Conservation (phyloP, 2,113 vertebrate species). For the Brachypodius melanocephalos region DNA sequence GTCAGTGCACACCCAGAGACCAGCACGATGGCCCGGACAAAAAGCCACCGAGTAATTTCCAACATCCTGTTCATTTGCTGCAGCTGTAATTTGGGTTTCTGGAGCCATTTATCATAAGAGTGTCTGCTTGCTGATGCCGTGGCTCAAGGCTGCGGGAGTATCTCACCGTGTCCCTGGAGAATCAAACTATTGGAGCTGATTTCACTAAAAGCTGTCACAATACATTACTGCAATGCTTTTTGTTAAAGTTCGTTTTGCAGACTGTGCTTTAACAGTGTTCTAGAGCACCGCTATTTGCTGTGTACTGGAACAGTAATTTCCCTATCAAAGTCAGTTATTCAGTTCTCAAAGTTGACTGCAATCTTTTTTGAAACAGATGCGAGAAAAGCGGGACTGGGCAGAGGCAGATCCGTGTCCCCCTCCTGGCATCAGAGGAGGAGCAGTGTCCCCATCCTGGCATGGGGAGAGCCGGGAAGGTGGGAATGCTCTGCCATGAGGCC, state of each 20-base stretch:
- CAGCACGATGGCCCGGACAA: too few relatives aligned
- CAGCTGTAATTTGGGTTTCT: constrained; percentile 67
- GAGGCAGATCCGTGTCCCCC: background rate
- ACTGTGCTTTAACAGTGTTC: constrained; percentile 50
- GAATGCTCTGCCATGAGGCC: accelerated
- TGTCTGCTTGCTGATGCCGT: constrained; percentile 46
- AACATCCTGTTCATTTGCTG: constrained; percentile 45
- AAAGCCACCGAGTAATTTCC: constrained; percentile 6
- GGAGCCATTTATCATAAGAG: constrained; percentile 60
- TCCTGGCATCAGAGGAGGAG: background rate
- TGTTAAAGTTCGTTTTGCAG: constrained; percentile 63
- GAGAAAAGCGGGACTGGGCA: background rate
- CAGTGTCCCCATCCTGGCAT: background rate
- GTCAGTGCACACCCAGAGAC: constrained; percentile 32
- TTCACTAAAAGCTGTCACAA: constrained; percentile 60
- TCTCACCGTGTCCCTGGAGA: constrained; percentile 33
- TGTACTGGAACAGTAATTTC: constrained; percentile 26
- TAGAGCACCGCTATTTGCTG: constrained; percentile 48
- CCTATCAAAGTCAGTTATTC: constrained; percentile 22
- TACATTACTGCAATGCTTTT: constrained; percentile 49
- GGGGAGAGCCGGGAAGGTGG: background rate
- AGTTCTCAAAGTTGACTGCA: constrained; percentile 28
- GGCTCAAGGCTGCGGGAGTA: constrained; percentile 61
- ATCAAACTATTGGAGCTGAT: constrained; percentile 41
- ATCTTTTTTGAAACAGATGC: constrained; percentile 10